Evolutionary conservation across 2,888 invertebrate genomes (phyloP).

Genomic region (Cheilosia variabilis): DNA sequence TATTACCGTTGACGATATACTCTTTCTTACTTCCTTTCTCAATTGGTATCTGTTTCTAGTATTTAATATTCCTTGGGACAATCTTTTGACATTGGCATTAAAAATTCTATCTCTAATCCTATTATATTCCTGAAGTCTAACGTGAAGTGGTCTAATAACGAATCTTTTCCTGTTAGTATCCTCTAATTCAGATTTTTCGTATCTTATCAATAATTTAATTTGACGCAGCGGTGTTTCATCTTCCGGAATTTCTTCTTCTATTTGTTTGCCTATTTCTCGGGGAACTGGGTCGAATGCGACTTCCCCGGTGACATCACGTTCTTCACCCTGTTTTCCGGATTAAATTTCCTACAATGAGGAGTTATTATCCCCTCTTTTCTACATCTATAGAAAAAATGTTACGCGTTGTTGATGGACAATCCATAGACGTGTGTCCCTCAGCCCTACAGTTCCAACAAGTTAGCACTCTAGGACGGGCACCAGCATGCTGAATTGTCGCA

Average conservation of each 20-base stretch:
- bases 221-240: no score
- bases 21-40: background rate
- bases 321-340: constrained; percentile 15
- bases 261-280: background rate
- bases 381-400: background rate
- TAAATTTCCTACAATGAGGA: background rate
- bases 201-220: no score
- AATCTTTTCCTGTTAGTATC: background rate
- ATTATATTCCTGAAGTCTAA: constrained; percentile 9
- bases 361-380: constrained; percentile 7
- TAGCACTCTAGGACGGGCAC: background rate
- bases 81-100: background rate
- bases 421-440: background rate
- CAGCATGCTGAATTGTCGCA: background rate
- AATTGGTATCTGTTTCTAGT: background rate
- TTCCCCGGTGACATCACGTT: constrained; percentile 7
- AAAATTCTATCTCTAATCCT: constrained; percentile 9
- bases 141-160: background rate
- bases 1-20: background rate
- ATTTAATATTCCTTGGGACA: background rate
- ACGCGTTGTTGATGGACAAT: background rate
- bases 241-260: background rate
- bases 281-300: constrained; percentile 11
- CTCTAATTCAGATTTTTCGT: no score
- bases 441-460: constrained; percentile 9